phyloP scores from a whole-genome alignment of 1,140 invertebrate species.

The Stratiolaelaps scimitus region DNA sequence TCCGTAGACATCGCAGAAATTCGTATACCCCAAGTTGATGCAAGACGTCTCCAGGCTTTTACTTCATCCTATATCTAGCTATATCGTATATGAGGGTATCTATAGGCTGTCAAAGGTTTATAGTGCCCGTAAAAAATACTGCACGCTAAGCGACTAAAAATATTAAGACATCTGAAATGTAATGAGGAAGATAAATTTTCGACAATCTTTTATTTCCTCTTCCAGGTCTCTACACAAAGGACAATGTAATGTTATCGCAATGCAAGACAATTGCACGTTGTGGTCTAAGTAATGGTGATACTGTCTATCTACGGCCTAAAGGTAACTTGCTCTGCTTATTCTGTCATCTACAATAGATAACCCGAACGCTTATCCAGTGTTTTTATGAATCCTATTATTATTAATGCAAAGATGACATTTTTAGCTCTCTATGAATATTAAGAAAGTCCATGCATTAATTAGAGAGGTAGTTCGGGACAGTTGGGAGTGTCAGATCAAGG shows the following conservation, averaged over 20 bases:
- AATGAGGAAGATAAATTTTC: no score
- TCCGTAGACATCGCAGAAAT: no score
- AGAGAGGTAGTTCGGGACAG: no score
- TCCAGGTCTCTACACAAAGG: slow-evolving; percentile 9
- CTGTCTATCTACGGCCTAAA: slow-evolving; percentile 17
- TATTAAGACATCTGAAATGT: no score
- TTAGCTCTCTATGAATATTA: no score
- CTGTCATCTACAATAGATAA: neutral
- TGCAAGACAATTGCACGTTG: neutral
- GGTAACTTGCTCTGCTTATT: neutral
- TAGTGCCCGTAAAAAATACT: slow-evolving; percentile 2
- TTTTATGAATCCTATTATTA: no score
- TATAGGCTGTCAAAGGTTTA: neutral
- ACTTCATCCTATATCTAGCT: neutral
- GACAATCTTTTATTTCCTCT: neutral
- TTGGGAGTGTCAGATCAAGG: no score
- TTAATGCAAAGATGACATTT: no score
- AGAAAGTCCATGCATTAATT: no score
- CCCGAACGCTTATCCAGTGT: neutral
- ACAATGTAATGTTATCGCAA: slow-evolving; percentile 17
- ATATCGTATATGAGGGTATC: neutral
- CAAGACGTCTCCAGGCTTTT: neutral
- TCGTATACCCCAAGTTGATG: no score
- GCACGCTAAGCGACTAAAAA: neutral
- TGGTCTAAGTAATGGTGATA: slow-evolving; percentile 6